Base-by-base conservation (phyloP, 2,888 invertebrate species). In the Malthinus seriepunctatus region DNA sequence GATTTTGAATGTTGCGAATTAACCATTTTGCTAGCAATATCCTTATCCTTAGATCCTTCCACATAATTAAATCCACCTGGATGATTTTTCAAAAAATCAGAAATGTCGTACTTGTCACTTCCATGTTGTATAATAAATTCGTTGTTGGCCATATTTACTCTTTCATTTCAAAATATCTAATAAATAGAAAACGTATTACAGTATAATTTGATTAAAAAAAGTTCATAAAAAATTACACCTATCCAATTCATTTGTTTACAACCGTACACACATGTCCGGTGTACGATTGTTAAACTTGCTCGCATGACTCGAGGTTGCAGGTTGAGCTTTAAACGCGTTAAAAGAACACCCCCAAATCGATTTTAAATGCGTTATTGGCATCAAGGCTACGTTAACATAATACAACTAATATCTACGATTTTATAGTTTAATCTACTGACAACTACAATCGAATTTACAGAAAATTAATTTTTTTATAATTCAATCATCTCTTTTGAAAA, bases 1-100 rank as follows among this genome's bases (percentile, higher is more conserved):
- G 86, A 84, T 45, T 75, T 75, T 63, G 88, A 88, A 72, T 89
- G 88, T 8, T 83, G 80, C 33, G 81, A 83, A 12, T 81, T 78
- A 44, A 73, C 67, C 82, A 88, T 83, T 9, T 82, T 84, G 11
- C 79, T 74, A 12, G 80, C 74, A 32, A 88, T 76, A 50, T 83
- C 82, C 68, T 80, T 82, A 3, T 83, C 82, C 68, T 80, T 78
- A 65, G 80, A 87, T n/a, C 76, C 76, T 64, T 81, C 78, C 1
- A 91, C 75, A 1, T 87, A 87, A 67, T 86, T 86, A 0, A 37
- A 46, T 0, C 91, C 91, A 0, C 91, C 91, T 0, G 91, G 91
- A 75, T 91, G 91, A 67, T 89, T 86, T 50, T 82, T 82, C 49
- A 89, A 68, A 70, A 91, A 90, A 33, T 80, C 75, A 45, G 82